Conservation (phyloP, 2,797 vertebrate species). For the Delichon dasypus region DNA sequence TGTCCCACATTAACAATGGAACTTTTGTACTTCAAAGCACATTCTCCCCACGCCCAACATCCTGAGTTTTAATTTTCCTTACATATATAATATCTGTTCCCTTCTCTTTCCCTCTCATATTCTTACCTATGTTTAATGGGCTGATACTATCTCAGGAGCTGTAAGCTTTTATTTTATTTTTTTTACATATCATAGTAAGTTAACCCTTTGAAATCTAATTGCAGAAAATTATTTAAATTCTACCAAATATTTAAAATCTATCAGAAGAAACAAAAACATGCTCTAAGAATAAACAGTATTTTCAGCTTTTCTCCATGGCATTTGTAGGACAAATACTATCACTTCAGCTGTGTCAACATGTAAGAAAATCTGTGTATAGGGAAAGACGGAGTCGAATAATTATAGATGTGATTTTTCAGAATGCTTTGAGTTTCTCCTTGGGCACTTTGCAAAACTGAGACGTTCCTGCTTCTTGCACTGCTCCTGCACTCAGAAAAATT, state of each 20-base stretch:
- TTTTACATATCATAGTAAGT: background rate
- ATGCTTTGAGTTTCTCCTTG: background rate
- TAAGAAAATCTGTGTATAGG: accelerated
- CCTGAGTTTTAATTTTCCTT: constrained; percentile 77
- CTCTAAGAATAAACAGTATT: background rate
- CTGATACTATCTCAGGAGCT: constrained; percentile 57
- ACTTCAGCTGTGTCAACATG: background rate
- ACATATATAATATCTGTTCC: constrained; percentile 74
- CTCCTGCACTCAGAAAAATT: background rate
- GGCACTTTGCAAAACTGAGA: background rate
- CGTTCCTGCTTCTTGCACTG: background rate
- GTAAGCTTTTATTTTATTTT: constrained; percentile 33
- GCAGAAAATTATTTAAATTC: background rate
- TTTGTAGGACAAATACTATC: background rate
- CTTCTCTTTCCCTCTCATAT: constrained; percentile 68
- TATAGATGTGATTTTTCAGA: background rate
- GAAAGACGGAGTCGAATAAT: background rate
- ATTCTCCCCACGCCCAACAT: constrained; percentile 67
- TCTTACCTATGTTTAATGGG: constrained; percentile 74
- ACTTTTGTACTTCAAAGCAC: constrained; percentile 80
- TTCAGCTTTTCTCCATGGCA: background rate
- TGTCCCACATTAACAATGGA: constrained; percentile 75
- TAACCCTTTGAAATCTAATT: constrained; percentile 56
- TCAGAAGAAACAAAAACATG: background rate
- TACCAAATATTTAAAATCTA: background rate